Evolutionary conservation across 92 coral and sea anemone species (phyloP), one percentile per base, ranked within the genome.

Genomic region (Phenganax stokvisi): DNA sequence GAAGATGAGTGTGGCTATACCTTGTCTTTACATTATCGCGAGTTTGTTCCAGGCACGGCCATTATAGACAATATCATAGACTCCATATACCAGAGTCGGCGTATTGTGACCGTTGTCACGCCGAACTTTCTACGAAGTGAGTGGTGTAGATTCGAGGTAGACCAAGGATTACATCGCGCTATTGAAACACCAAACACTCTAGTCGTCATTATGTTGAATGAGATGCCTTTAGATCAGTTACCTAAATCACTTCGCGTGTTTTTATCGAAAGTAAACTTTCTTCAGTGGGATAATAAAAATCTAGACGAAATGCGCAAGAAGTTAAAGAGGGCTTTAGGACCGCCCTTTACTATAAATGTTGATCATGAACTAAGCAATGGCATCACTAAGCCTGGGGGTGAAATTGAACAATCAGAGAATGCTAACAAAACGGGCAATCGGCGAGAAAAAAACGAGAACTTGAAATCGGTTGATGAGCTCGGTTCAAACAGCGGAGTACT

Each of bases 1-100:
- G 97, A 93, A 83, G 73, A 62, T 13, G 61, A 79, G 17, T 84
- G 90, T 53, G 89, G 85, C 12, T 91, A 87, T 69, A 74, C 44
- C 20, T 89, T 92, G 68, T 91, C 93, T 52, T 81, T 91, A 51
- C 93, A 93, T 74, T 83, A 84, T 59, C 85, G 92, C 8, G 92
- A 93, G 84, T 93, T 93, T 70, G 29, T 78, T 29, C 89, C 89
- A 25, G 97, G 97, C 10, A 88, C 79, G 51, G 70, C 90, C 28
- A 93, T 93, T 65, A 84, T 91, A 44, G 84, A 83, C 47, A 93
- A 91, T 81, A 93, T 93, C 56, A 80, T 91, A 0, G 85, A 89
- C 55, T 92, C 92, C 17, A 86, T 93, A 52, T 87, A 86, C 77
- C 74, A 83, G 54, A 93, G 97, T 74, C 82, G 83, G 72, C 86